Base-by-base conservation (phyloP, 2,888 invertebrate genomes). In the Junonia oenone region DNA sequence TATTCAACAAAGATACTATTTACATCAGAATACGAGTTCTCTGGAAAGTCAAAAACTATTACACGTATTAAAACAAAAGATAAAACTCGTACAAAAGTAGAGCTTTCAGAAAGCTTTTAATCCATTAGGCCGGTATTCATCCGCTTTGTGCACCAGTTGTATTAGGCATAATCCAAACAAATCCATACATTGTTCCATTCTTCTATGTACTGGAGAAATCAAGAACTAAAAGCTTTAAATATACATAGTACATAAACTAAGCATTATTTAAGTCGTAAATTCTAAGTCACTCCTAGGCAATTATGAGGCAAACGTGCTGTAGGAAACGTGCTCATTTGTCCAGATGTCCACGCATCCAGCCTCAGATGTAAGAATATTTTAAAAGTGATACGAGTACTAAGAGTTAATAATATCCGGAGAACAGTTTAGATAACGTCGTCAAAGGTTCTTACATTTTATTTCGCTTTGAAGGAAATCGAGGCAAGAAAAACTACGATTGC, bases 311-410 rank as follows among this genome's bases (percentile, higher is more conserved):
- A 29, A 29, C 38, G 29, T 17, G 50, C 50, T 29, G 27, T 29
- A 29, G 38, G 15, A 49, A 49, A 49, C n/a, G 38, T 49, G 40
- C 40, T 22, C 29, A 27, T 50, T 27, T 29, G 37, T 50, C 26
- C 38, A 40, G 50, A 50, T 40, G 50, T 22, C 38, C 50, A 40
- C 27, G 38, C 38, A 38, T 11, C 11, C 29, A 40, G 14, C 19
- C n/a, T 3, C 4, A 43, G 22, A 43, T 17, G 22, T 11, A 13
- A 43, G 13, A 26, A 26, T 43, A 26, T 17, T 13, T 13, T 43
- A 13, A 2, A 43, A 43, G 43, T 43, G 43, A 13, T 43, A 43
- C 13, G 6, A 33, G 5, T 22, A 22, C 22, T 11, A 2, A 2
- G 31, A 31, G 8, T 2, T 6, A 6, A 31, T 4, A 31, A 4